phyloP scores from a whole-genome alignment of 1,140 invertebrate genomes.

The Trachymyrmex cornetzi region DNA sequence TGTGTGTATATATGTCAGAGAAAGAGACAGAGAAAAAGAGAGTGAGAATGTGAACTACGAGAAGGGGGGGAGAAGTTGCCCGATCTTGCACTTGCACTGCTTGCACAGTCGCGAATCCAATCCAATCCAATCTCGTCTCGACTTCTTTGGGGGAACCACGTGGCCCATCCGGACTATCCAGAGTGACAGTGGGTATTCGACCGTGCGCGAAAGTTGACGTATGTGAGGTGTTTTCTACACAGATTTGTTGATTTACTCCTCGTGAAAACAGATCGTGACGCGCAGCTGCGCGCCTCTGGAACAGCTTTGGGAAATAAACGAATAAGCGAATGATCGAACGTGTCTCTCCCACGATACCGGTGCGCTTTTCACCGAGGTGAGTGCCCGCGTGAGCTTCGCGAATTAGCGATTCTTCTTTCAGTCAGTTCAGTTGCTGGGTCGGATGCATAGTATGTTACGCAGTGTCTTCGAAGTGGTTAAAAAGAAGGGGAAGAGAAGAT shows the following conservation, averaged over 20 bases:
- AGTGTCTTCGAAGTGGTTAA: not conserved
- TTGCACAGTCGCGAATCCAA: conserved; percentile 9
- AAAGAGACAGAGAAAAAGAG: not conserved
- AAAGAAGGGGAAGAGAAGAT: not conserved
- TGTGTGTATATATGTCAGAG: not conserved
- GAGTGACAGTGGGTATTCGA: conserved; percentile 18
- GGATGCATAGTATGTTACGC: conserved; percentile 23
- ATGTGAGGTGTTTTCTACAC: not conserved
- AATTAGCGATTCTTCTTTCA: not conserved
- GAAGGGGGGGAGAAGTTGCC: not conserved
- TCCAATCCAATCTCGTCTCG: conserved; percentile 6
- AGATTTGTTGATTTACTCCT: not conserved
- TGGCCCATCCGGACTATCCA: not conserved
- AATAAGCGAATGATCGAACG: not conserved
- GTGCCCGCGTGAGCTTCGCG: not conserved
- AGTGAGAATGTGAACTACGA: too few relatives aligned
- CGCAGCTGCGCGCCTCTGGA: not conserved
- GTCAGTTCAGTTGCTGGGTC: not conserved
- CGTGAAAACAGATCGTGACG: not conserved
- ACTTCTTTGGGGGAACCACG: conserved; percentile 20
- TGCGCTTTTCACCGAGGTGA: conserved; percentile 32
- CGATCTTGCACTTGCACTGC: not conserved
- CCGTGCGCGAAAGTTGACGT: conserved; percentile 10
- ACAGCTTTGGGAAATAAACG: not conserved
- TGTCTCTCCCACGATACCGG: not conserved